Percentiles rank a stretch among this genome's conserved stretches.
phyloP scores from a whole-genome alignment of 2,797 vertebrate species.

The Eidolon dupreanum region DNA sequence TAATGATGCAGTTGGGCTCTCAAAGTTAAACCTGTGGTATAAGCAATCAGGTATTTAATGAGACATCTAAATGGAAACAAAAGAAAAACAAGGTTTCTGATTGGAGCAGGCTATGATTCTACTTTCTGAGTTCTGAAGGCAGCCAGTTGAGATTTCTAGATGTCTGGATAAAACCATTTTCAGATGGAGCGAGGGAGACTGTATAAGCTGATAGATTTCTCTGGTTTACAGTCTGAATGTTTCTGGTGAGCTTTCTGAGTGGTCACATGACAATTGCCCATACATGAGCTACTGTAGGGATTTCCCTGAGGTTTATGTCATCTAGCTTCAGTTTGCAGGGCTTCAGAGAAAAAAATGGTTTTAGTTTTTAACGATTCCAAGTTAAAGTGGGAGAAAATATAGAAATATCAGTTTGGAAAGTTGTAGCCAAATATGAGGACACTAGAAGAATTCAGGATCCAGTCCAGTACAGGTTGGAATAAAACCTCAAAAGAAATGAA shows the following conservation, averaged over 20 bases:
- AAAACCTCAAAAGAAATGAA: not conserved
- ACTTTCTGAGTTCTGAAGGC: not conserved
- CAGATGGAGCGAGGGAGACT: not conserved
- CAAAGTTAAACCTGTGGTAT: not conserved
- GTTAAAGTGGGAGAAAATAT: not conserved
- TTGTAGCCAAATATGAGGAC: not conserved
- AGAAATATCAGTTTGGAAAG: not conserved
- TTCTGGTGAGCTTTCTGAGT: not conserved
- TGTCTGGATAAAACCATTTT: not conserved
- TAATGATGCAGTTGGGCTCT: not conserved
- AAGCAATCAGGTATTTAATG: not conserved
- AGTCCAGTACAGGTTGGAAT: not conserved
- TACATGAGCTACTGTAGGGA: not conserved
- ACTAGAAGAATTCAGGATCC: not conserved
- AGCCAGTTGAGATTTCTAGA: not conserved
- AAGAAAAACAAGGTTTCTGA: not conserved
- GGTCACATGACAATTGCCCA: not conserved
- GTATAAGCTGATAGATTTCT: not conserved
- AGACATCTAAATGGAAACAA: not conserved
- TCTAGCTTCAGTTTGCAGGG: not conserved
- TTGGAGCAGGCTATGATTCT: not conserved
- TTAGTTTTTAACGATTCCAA: not conserved
- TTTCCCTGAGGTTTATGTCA: not conserved
- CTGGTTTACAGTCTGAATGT: not conserved
- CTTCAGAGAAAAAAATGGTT: not conserved